These are phyloP conservation scores for Zhuqinia jingwanae DNA, from an alignment of 2,888 invertebrate species.

Conservation along the genomic window DNA sequence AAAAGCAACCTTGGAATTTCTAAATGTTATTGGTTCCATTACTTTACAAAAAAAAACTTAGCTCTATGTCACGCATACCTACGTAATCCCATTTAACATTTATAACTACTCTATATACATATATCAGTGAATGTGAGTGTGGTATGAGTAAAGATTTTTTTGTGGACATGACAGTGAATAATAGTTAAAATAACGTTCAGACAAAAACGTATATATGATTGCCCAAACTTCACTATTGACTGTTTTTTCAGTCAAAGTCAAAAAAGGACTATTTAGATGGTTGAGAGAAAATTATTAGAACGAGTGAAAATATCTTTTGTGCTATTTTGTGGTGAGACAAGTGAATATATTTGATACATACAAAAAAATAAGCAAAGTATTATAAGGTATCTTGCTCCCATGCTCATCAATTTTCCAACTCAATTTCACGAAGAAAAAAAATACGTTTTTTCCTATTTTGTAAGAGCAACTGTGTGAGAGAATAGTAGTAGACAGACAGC, in stretches of 20 bases:
- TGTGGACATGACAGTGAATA: background rate
- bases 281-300: no score
- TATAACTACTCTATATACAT: background rate
- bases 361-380: background rate
- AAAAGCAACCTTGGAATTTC: conserved; percentile 37
- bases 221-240: background rate
- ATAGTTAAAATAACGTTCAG: background rate
- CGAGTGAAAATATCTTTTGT: no score
- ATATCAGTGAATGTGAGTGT: background rate
- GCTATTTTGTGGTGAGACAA: no score
- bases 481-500: background rate
- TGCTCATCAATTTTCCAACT: conserved; percentile 8
- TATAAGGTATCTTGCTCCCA: no score
- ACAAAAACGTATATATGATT: background rate
- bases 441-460: conserved; percentile 10
- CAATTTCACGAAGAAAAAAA: background rate
- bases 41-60: no score
- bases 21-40: background rate
- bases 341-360: no score
- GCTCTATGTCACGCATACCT: no score
- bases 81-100: no score
- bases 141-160: background rate
- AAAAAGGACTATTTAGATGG: no score
- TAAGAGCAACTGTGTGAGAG: conserved; percentile 9
- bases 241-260: no score